Evolutionary conservation across 1,140 invertebrate species (phyloP), one percentile per base, ranked within the genome.

Genomic region (Diabrotica undecimpunctata): DNA sequence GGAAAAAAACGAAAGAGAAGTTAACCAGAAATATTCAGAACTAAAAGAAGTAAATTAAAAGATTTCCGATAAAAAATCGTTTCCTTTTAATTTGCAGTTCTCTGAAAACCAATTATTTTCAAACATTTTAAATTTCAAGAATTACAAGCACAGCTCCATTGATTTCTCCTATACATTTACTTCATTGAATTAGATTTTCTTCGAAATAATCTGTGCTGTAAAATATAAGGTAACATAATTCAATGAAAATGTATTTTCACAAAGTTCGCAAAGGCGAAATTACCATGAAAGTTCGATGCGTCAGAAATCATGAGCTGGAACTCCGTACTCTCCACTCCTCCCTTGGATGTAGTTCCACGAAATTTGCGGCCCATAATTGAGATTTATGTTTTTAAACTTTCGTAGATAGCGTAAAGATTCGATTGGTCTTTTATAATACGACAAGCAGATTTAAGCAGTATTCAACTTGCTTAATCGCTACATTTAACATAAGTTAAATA

Each of bases 211-310:
- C 41, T 46, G 8, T n/a, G 41, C 41, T n/a, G 41, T 46, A 6
- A 10, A 46, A 46, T 46, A 46, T 46, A 46, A 8, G 41, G 41
- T 46, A 46, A 46, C 41, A 46, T 46, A 46, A 46, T 46, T 46
- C 41, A 46, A 46, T 46, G 41, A 46, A 46, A 46, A 46, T 46
- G 41, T 46, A 46, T 46, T 46, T 46, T 46, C 41, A 46, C 8
- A 46, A 46, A 46, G 41, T 46, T 46, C 41, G 41, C 25, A 25
- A 25, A 25, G 25, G 5, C 41, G n/a, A 46, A 46, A 46, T 46
- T 46, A 10, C 8, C 41, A 46, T 46, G 41, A 46, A 46, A 46
- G 41, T 46, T 46, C 41, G 41, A 46, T 46, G 41, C 41, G 41
- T 10, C 41, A 10, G 41, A 46, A 46, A 46, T 46, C 41, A 46